phyloP scores from a whole-genome alignment of 2,113 vertebrate species.

The Dromaius novaehollandiae region DNA sequence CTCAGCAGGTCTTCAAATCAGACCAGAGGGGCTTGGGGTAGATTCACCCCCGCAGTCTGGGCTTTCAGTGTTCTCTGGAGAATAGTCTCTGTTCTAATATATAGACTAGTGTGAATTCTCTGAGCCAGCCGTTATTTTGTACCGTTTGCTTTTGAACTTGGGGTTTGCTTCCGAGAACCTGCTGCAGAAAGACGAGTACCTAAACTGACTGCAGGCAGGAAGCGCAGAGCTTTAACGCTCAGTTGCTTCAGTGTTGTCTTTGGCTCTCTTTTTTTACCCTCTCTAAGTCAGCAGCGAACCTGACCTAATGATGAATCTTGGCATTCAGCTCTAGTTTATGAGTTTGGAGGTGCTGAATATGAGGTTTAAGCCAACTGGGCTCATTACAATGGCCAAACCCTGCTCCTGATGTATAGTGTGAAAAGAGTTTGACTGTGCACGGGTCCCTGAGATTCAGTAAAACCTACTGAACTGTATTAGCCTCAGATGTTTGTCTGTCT shows the following conservation, averaged over 20 bases:
- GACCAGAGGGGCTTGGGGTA: not conserved
- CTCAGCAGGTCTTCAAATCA: not conserved
- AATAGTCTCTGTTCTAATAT: not conserved
- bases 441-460: not conserved
- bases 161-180: not conserved
- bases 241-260: not conserved
- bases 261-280: not conserved
- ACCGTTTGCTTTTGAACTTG: not conserved
- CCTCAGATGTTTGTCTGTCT: not conserved
- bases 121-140: not conserved
- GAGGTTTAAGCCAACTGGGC: constrained; percentile 5
- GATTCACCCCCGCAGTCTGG: fast-evolving
- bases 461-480: not conserved
- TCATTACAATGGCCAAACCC: not conserved
- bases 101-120: not conserved
- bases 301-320: not conserved
- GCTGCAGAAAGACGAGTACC: not conserved
- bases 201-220: not conserved
- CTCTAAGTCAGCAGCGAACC: not conserved
- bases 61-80: not conserved
- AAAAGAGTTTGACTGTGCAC: not conserved
- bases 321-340: not conserved
- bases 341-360: constrained; percentile 20
- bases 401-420: not conserved
- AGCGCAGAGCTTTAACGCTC: not conserved